These are phyloP conservation scores for Alouatta caraya DNA, from an alignment of 2,797 vertebrate genomes.

Conservation along the genomic window DNA sequence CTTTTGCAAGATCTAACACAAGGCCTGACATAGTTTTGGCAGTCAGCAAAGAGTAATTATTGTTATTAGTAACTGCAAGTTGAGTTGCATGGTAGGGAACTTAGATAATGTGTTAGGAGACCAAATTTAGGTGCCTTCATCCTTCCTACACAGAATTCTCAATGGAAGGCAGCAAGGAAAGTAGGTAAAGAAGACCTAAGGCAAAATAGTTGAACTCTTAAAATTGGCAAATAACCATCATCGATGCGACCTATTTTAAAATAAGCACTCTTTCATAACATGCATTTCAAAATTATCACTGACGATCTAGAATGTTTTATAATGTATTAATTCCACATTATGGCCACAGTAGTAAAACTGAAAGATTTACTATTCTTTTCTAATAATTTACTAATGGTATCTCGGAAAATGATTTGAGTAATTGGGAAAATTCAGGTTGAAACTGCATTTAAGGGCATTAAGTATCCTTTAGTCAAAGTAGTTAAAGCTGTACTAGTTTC, in stretches of 20 bases:
- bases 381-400: neutral
- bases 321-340: neutral
- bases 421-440: constrained; percentile 14
- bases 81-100: neutral
- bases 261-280: neutral
- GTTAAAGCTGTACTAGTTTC: neutral
- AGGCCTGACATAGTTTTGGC: neutral
- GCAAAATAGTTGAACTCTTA: neutral
- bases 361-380: constrained; percentile 1
- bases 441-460: constrained; percentile 14
- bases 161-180: neutral
- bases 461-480: constrained; percentile 21
- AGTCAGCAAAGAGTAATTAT: neutral
- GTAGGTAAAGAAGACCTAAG: neutral
- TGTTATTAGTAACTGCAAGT: neutral
- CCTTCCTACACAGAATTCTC: neutral
- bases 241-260: neutral
- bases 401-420: neutral
- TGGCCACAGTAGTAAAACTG: neutral
- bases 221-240: neutral
- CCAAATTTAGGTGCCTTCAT: neutral
- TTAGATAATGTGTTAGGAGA: neutral
- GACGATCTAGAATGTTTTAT: constrained; percentile 17
- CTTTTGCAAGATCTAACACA: neutral
- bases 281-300: constrained; percentile 6